These are phyloP conservation scores for Eristalis intricaria DNA, from an alignment of 2,888 invertebrate species.

Conservation along the genomic window DNA sequence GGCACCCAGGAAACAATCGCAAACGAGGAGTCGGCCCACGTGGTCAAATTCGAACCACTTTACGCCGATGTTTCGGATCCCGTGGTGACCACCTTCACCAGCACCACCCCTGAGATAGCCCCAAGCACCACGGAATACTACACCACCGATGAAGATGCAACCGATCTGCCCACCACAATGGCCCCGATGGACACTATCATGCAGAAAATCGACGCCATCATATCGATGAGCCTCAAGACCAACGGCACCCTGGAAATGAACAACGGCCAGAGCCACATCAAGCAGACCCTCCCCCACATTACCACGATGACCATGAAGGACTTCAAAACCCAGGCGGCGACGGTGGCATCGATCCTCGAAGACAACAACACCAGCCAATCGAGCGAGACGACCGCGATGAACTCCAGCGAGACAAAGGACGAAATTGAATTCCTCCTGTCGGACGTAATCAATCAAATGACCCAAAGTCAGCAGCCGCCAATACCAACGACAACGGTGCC, in stretches of 20 bases:
- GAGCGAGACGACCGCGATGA: conserved; percentile 73
- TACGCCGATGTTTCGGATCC: conserved; percentile 77
- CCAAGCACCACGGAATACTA: conserved; percentile 35
- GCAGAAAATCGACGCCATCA: conserved; percentile 73
- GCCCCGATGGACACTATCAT: conserved; percentile 72
- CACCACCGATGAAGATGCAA: conserved; percentile 7
- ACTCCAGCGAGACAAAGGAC: conserved; percentile 77
- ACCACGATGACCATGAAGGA: conserved; percentile 77
- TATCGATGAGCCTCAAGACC: conserved; percentile 58
- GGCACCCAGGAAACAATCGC: not conserved
- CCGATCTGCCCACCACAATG: conserved; percentile 63
- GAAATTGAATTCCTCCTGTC: conserved; percentile 79
- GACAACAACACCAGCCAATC: conserved; percentile 74
- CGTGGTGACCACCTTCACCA: conserved; percentile 74
- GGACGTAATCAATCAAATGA: conserved; percentile 79
- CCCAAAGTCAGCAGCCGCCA: conserved; percentile 57
- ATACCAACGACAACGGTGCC: conserved; percentile 34
- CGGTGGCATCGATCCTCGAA: conserved; percentile 80
- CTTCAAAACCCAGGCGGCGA: conserved; percentile 80
- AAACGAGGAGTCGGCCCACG: conserved; percentile 63
- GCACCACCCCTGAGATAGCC: conserved; percentile 59
- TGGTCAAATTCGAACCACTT: conserved; percentile 76
- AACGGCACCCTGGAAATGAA: conserved; percentile 74
- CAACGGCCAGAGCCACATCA: conserved; percentile 46
- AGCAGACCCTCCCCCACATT: conserved; percentile 52